Base-by-base conservation (phyloP, 2,113 vertebrate species). In the Pungitius pungitius region DNA sequence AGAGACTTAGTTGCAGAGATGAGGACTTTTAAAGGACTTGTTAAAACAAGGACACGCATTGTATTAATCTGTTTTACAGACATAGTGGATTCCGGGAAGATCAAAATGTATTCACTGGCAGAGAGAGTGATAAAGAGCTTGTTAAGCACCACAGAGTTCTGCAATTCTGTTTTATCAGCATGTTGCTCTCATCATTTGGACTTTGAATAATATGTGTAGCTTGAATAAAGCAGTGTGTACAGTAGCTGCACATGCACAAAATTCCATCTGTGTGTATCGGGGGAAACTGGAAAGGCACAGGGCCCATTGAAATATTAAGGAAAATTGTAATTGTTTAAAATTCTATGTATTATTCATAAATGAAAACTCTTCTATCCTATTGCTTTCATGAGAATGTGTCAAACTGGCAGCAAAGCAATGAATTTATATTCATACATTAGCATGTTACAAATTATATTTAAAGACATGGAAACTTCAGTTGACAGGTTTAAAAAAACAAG, bases 91-190 rank as follows among this genome's bases (percentile, higher is more conserved):
- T 56, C 14, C 11, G n/a, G 10, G 9, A 56, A n/a, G 60, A 85
- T 82, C 66, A 78, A 57, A 84, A 75, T 65, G n/a, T 20, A 14
- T 66, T 62, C 1, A 33, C 73, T 68, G 63, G 39, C 33, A 27
- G 56, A 47, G 17, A 55, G 42, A 84, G n/a, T 9, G 42, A 76
- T 70, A 59, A 55, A 78, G 56, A 79, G 64, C 78, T 83, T 68
- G 54, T 66, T 73, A 65, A 75, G 83, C 71, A 87, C 76, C 73
- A 39, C 76, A 69, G 81, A 73, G 18, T 58, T 86, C 39, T 52
- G 13, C 35, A 52, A 1, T 78, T 82, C 80, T 74, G 75, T 86
- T 85, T 88, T 74, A 84, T 85, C 67, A 72, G 67, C 14, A 52
- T 22, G 59, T 52, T 64, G 27, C 64, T 86, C 55, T 78, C 62